phyloP scores from a whole-genome alignment of 2,113 vertebrate genomes.

The Leiothrix lutea region DNA sequence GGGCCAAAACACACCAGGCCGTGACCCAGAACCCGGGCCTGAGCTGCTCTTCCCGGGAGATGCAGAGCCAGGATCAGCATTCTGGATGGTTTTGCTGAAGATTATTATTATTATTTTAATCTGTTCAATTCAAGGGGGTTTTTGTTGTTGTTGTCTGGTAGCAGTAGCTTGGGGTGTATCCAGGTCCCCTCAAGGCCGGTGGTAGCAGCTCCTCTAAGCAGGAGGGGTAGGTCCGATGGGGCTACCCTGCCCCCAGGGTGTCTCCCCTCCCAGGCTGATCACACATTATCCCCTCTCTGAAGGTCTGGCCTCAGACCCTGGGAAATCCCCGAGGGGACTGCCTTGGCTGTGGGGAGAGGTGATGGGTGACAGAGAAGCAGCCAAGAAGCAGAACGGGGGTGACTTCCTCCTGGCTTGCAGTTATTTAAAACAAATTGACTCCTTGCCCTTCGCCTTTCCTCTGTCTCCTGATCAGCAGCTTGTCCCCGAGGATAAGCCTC shows the following conservation, averaged over 20 bases:
- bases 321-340: not conserved
- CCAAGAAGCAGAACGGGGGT: not conserved
- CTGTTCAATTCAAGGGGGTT: too few relatives aligned
- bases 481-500: constrained; percentile 17
- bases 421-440: not conserved
- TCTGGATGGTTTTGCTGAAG: not conserved
- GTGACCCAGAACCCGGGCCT: rapidly evolving
- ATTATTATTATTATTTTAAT: not conserved
- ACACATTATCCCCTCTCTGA: not conserved
- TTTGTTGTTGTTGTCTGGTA: not conserved
- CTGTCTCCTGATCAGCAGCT: not conserved
- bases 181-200: not conserved
- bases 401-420: not conserved
- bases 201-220: not conserved
- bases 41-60: rapidly evolving
- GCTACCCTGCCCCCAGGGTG: not conserved
- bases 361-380: not conserved
- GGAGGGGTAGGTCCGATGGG: rapidly evolving
- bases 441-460: not conserved
- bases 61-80: not conserved
- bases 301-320: not conserved
- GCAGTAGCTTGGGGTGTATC: not conserved
- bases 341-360: not conserved
- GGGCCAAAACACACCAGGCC: not conserved
- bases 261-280: not conserved